These are phyloP conservation scores for Stenchaetothrips biformis DNA, from an alignment of 2,888 invertebrate genomes.

Conservation along the genomic window DNA sequence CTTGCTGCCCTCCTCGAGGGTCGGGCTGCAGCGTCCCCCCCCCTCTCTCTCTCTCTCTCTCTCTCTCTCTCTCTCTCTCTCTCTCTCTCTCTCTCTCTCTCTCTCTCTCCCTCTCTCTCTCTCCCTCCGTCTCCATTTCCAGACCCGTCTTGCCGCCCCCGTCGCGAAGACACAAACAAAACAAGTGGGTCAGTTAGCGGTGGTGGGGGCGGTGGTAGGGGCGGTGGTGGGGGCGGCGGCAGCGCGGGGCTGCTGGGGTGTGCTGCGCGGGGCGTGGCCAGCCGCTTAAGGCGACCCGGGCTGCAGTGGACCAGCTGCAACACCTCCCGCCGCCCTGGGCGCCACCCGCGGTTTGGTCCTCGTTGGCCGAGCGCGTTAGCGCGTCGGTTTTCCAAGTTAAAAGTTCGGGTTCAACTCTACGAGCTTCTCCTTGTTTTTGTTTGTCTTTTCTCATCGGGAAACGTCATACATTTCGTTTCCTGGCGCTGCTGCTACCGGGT, in stretches of 20 bases:
- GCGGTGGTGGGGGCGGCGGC: neutral
- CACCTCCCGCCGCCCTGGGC: too few relatives aligned
- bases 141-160: neutral
- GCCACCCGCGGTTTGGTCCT: too few relatives aligned
- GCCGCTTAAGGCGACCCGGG: too few relatives aligned
- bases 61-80: neutral
- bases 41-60: neutral
- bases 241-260: neutral
- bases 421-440: too few relatives aligned
- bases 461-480: too few relatives aligned
- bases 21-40: neutral
- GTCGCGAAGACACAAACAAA: slow-evolving; percentile 18
- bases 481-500: too few relatives aligned
- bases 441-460: too few relatives aligned
- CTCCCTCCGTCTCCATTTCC: neutral
- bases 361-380: too few relatives aligned
- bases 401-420: too few relatives aligned
- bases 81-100: neutral
- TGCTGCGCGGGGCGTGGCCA: neutral
- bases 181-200: slow-evolving; percentile 20
- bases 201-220: neutral
- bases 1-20: too few relatives aligned
- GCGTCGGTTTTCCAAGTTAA: too few relatives aligned
- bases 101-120: neutral
- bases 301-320: too few relatives aligned